Conservation (phyloP, 2,888 invertebrate species). For the Brenthis daphne region DNA sequence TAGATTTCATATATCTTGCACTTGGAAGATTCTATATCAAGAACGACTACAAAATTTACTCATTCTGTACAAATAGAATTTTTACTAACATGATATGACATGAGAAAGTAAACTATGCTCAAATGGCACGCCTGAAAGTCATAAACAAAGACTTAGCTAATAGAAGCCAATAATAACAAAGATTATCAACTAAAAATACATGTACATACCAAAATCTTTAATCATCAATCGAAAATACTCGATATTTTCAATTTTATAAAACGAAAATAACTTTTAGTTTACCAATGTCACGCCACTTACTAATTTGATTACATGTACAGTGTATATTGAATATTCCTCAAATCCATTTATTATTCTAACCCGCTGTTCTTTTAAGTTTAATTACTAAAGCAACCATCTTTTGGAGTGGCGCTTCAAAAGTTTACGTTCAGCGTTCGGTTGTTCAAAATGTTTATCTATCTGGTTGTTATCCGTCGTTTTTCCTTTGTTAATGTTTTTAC, state of each 20-base stretch:
- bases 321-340: constrained; percentile 1
- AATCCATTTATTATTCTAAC: constrained; percentile 32
- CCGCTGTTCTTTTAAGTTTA: constrained; percentile 40
- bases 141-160: no score
- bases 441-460: constrained; percentile 66
- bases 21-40: background rate
- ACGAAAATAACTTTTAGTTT: background rate
- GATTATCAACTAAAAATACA: no score
- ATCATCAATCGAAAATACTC: no score
- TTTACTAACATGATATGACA: no score
- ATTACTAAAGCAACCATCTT: constrained; percentile 39
- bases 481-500: constrained; percentile 59
- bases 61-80: no score
- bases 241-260: no score
- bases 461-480: constrained; percentile 64
- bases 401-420: constrained; percentile 55
- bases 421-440: constrained; percentile 55
- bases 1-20: background rate
- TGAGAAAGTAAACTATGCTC: no score
- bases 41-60: no score
- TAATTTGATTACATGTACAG: background rate
- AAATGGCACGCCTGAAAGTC: no score
- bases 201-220: no score
- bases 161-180: no score
- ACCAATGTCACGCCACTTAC: background rate